Conservation (phyloP, 2,888 invertebrate species). For the Chaetoderma sp. region DNA sequence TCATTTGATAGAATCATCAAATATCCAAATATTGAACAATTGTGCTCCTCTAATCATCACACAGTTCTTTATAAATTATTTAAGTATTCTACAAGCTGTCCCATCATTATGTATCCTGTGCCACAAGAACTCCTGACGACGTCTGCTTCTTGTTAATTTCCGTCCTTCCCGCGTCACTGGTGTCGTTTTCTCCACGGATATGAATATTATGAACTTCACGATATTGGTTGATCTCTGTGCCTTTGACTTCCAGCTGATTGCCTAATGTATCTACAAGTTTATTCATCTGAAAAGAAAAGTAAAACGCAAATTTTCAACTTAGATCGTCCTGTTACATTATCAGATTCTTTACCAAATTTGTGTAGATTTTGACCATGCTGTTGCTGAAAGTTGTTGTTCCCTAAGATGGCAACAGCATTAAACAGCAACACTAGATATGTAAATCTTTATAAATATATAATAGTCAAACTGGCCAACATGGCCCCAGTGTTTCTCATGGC, state of each 20-base stretch:
- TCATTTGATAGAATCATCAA: too few relatives aligned
- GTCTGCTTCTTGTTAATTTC: slow-evolving; percentile 42
- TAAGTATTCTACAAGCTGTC: too few relatives aligned
- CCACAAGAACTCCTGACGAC: slow-evolving; percentile 52
- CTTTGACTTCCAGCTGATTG: slow-evolving; percentile 86
- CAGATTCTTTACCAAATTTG: neutral
- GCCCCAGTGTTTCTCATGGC: too few relatives aligned
- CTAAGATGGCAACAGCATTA: too few relatives aligned
- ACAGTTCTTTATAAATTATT: too few relatives aligned
- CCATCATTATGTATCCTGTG: slow-evolving; percentile 44
- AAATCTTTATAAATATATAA: too few relatives aligned
- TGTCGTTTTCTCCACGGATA: slow-evolving; percentile 76
- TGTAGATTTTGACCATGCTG: neutral
- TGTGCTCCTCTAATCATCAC: too few relatives aligned
- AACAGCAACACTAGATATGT: too few relatives aligned
- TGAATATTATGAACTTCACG: slow-evolving; percentile 90
- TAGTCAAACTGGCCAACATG: too few relatives aligned
- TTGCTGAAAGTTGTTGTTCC: too few relatives aligned
- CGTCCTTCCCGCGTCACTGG: slow-evolving; percentile 43
- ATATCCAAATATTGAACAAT: too few relatives aligned
- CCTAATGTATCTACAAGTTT: slow-evolving; percentile 84
- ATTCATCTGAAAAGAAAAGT: slow-evolving; percentile 75
- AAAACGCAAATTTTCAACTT: neutral
- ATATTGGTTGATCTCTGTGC: slow-evolving; percentile 90
- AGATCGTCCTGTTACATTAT: neutral